Conservation (phyloP, 2,888 invertebrate genomes). For the Latheticus oryzae region DNA sequence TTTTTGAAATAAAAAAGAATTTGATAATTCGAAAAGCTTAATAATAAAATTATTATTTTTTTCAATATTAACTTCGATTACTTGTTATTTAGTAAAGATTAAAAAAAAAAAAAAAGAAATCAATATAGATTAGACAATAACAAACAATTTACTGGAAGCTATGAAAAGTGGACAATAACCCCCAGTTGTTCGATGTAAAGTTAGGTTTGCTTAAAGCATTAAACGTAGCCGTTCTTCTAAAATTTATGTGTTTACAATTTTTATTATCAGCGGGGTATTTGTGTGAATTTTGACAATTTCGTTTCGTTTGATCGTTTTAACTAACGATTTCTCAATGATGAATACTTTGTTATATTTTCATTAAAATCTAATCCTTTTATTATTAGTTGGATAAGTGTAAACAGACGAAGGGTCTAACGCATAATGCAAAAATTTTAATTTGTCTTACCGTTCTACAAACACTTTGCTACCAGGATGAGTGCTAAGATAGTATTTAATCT, state of each 20-base stretch:
- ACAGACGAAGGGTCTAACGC: conserved; percentile 25
- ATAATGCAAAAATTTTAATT: conserved; percentile 37
- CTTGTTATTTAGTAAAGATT: no score
- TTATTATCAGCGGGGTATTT: conserved; percentile 16
- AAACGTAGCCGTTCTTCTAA: conserved; percentile 19
- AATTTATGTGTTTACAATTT: conserved; percentile 39
- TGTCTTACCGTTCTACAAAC: conserved; percentile 37
- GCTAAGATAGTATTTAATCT: conserved; percentile 44
- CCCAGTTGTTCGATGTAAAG: conserved; percentile 32
- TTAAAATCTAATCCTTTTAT: conserved; percentile 42
- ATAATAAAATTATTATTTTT: no score
- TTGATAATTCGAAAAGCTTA: no score
- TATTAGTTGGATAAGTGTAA: conserved; percentile 32
- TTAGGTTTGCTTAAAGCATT: conserved; percentile 40
- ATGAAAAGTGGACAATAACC: conserved; percentile 29
- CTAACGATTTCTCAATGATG: conserved; percentile 20
- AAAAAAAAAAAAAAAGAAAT: no score
- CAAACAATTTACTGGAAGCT: conserved; percentile 30
- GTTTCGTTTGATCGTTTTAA: conserved; percentile 25
- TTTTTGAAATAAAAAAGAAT: no score
- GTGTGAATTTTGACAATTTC: conserved; percentile 32
- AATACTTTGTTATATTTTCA: conserved; percentile 42
- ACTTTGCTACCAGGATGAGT: conserved; percentile 37
- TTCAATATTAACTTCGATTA: no score
- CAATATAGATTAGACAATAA: conserved; percentile 25